Percentiles rank a stretch among this genome's conserved stretches.
Conservation (phyloP, 1,140 invertebrate genomes). For the Periplaneta americana region DNA sequence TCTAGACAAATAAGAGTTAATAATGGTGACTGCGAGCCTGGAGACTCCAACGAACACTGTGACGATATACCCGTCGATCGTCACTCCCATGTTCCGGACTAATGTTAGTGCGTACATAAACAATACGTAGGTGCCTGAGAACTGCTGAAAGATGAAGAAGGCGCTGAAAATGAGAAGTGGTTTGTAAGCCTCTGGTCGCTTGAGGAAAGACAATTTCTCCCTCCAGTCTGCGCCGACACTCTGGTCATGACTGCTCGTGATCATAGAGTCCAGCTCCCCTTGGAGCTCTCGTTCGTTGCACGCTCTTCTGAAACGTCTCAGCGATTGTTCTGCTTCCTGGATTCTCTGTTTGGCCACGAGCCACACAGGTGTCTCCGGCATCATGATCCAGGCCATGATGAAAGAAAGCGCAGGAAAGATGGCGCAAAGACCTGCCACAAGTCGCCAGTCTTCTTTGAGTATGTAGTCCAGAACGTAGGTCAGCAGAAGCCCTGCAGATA, state of each 20-base stretch:
- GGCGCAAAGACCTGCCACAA: background rate
- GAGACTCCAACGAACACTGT: conserved; percentile 54
- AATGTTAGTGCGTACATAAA: conserved; percentile 69
- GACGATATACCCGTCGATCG: too few relatives aligned
- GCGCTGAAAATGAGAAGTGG: conserved; percentile 59
- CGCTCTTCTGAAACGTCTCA: background rate
- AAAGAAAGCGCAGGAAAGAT: background rate
- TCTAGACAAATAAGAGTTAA: conserved; percentile 47
- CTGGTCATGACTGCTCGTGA: too few relatives aligned
- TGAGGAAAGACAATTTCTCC: conserved; percentile 21
- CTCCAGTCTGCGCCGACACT: too few relatives aligned
- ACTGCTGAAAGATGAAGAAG: conserved; percentile 76
- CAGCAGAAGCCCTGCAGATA: background rate
- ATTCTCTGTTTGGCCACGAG: background rate
- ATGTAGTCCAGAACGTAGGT: background rate
- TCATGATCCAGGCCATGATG: background rate
- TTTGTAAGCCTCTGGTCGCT: conserved; percentile 45
- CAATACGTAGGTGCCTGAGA: conserved; percentile 67
- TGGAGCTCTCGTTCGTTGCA: background rate
- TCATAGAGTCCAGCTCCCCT: too few relatives aligned
- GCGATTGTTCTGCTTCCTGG: background rate
- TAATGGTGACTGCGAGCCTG: conserved; percentile 40
- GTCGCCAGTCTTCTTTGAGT: background rate
- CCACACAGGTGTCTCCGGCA: conserved; percentile 3
- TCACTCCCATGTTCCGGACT: conserved; percentile 49